phyloP scores from a whole-genome alignment of 2,113 vertebrate species.

The Varanus komodoensis region DNA sequence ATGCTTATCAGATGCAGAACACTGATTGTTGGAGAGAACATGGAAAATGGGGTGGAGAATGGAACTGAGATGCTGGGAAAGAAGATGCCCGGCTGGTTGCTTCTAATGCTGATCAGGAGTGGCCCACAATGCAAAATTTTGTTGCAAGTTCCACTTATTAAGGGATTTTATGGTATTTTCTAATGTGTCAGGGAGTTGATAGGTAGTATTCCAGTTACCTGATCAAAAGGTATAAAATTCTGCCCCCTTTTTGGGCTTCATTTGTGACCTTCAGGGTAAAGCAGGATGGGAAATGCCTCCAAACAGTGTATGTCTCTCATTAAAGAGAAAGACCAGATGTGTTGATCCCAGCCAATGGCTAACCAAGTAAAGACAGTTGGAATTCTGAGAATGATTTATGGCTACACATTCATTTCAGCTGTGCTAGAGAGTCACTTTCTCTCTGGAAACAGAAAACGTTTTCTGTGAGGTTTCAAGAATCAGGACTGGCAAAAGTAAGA shows the following conservation, averaged over 20 bases:
- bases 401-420: background rate
- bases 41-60: background rate
- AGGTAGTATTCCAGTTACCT: background rate
- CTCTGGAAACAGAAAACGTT: background rate
- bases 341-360: background rate
- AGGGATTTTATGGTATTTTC: background rate
- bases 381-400: background rate
- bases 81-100: background rate
- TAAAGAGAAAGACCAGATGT: background rate
- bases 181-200: background rate
- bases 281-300: background rate
- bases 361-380: background rate
- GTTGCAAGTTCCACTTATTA: background rate
- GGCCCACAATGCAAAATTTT: background rate
- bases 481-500: background rate
- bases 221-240: background rate
- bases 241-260: background rate
- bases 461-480: background rate
- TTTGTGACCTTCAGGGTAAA: no score
- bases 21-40: background rate
- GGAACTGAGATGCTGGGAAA: background rate
- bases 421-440: background rate
- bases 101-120: background rate
- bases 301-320: background rate
- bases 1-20: background rate